A percentile compares a stretch with the other conserved stretches of the same genome.
Evolutionary conservation across 2,888 invertebrate genomes (phyloP).

Genomic region (Zootermopsis nevadensis): DNA sequence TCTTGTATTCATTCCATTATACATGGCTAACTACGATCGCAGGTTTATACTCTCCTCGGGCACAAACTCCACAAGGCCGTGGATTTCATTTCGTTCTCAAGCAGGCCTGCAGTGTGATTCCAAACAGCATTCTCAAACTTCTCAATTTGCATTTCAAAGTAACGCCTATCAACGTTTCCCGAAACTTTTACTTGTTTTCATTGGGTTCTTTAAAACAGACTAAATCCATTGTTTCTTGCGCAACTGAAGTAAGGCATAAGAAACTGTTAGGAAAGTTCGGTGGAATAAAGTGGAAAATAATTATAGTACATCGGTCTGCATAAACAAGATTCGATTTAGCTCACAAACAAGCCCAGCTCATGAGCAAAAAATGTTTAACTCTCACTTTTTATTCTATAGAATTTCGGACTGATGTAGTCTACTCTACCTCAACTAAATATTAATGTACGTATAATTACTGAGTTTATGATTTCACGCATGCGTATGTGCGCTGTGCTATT

Average conservation of each 20-base stretch:
- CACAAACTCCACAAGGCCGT: background rate
- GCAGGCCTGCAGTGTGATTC: background rate
- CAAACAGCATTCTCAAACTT: slow-evolving; percentile 1
- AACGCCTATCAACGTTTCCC: background rate
- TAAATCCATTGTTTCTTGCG: background rate
- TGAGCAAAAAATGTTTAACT: no score
- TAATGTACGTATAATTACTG: no score
- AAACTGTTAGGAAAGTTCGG: background rate
- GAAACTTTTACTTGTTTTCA: background rate
- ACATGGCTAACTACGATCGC: slow-evolving; percentile 26
- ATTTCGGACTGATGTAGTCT: no score
- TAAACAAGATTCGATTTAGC: background rate
- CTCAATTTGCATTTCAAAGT: slow-evolving; percentile 13
- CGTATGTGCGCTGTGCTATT: no score
- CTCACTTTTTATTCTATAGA: no score
- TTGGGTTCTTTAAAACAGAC: background rate
- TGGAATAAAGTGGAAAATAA: background rate
- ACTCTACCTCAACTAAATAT: no score
- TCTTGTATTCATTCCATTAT: slow-evolving; percentile 12
- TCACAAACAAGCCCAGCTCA: no score
- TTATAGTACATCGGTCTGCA: background rate
- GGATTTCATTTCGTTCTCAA: background rate
- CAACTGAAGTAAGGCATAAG: slow-evolving; percentile 1
- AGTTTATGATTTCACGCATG: no score
- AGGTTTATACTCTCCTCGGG: background rate